Evolutionary conservation across 2,888 invertebrate genomes (phyloP).

Genomic region (Chymomyza amoena): DNA sequence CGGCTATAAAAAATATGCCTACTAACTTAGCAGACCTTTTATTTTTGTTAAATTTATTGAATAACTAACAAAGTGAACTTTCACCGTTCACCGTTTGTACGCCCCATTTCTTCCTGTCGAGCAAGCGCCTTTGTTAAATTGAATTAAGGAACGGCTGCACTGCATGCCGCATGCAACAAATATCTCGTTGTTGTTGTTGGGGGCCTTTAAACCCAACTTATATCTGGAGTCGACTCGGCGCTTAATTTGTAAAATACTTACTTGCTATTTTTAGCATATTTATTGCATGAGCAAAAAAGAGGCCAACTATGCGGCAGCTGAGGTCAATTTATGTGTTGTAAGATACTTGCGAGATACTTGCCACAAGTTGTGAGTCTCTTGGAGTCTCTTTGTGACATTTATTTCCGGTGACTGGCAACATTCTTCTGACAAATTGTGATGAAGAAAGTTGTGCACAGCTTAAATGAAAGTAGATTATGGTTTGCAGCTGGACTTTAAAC

Average conservation of each 20-base stretch:
- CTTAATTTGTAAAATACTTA: conserved; percentile 38
- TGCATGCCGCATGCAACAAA: background rate
- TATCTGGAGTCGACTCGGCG: conserved; percentile 21
- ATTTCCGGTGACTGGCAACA: conserved; percentile 43
- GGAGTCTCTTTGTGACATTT: conserved; percentile 49
- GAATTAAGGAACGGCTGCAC: conserved; percentile 17
- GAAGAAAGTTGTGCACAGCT: background rate
- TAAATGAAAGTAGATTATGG: background rate
- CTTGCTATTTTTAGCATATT: conserved; percentile 63
- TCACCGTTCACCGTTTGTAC: conserved; percentile 53
- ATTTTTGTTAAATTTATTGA: conserved; percentile 38
- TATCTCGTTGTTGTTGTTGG: background rate
- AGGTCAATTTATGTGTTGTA: conserved; percentile 56
- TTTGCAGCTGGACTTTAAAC: background rate
- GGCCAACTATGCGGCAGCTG: conserved; percentile 47
- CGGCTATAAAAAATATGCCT: background rate
- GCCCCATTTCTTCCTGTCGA: conserved; percentile 16
- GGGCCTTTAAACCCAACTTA: conserved; percentile 12
- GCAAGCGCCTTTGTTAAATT: conserved; percentile 21
- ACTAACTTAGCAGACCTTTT: conserved; percentile 32
- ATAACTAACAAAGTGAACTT: conserved; percentile 57
- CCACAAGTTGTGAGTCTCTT: conserved; percentile 19
- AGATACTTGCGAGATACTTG: conserved; percentile 13
- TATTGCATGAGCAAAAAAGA: conserved; percentile 56
- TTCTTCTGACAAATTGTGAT: background rate